A percentile compares a stretch with the other conserved stretches of the same genome.
Conservation (phyloP, 1,140 invertebrate genomes). For the Ceratina calcarata region DNA sequence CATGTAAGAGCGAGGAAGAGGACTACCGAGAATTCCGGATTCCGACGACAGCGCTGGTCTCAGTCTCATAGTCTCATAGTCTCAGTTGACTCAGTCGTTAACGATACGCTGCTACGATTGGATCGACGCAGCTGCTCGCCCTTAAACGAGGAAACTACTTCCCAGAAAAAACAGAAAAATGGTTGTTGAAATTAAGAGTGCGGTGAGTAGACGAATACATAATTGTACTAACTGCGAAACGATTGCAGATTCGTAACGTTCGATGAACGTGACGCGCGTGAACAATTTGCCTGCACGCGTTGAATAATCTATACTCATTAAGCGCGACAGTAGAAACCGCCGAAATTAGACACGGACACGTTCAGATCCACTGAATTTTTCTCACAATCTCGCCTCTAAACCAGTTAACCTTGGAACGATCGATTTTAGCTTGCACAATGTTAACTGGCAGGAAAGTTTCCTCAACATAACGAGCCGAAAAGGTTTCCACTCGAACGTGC, state of each 20-base stretch:
- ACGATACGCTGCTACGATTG: neutral
- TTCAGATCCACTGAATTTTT: neutral
- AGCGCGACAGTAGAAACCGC: neutral
- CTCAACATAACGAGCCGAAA: neutral
- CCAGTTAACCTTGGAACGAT: conserved; percentile 26
- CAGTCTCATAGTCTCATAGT: too few relatives aligned
- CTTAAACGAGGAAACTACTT: neutral
- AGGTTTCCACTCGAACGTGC: neutral
- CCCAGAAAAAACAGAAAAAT: conserved; percentile 30
- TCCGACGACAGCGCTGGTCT: conserved; percentile 11
- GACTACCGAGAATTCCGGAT: conserved; percentile 11
- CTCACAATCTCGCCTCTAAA: conserved; percentile 1
- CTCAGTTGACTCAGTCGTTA: too few relatives aligned
- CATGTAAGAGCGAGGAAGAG: neutral
- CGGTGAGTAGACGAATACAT: conserved; percentile 41
- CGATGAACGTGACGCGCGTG: neutral
- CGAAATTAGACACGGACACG: neutral
- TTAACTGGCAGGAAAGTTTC: neutral
- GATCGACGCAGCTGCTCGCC: neutral
- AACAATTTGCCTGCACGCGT: neutral
- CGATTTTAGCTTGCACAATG: neutral
- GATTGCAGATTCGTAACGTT: too few relatives aligned
- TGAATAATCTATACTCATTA: conserved; percentile 14
- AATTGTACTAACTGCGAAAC: too few relatives aligned
- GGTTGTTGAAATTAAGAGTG: conserved; percentile 29